These are phyloP conservation scores for Zootermopsis nevadensis DNA, from an alignment of 2,888 invertebrate genomes.

Conservation along the genomic window DNA sequence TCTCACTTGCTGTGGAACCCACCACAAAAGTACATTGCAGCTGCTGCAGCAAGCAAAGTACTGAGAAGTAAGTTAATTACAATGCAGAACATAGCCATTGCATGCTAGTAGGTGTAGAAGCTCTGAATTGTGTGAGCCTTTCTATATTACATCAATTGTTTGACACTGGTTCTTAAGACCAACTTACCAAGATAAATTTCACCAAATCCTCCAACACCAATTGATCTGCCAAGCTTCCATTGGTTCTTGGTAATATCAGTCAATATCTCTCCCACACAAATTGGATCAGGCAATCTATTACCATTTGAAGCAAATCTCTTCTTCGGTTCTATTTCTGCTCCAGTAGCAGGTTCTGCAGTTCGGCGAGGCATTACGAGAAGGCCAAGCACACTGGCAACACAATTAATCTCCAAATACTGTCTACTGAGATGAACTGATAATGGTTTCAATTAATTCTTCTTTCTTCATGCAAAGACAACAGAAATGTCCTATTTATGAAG, in stretches of 20 bases:
- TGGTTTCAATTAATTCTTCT: not conserved
- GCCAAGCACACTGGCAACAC: not conserved
- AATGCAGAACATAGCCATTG: too few relatives aligned
- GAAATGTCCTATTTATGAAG: not conserved
- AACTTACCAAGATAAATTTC: conserved; percentile 82
- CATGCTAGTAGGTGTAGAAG: too few relatives aligned
- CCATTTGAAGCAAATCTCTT: conserved; percentile 56
- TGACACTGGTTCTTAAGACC: not conserved
- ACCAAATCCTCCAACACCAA: conserved; percentile 93
- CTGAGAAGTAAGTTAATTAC: too few relatives aligned
- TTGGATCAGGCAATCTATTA: conserved; percentile 63
- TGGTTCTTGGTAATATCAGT: conserved; percentile 83
- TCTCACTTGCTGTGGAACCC: too few relatives aligned
- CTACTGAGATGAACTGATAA: not conserved
- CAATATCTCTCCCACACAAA: conserved; percentile 78
- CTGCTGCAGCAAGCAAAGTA: too few relatives aligned
- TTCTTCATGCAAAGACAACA: not conserved
- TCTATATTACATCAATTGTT: too few relatives aligned
- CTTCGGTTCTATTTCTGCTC: conserved; percentile 47
- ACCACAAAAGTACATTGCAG: too few relatives aligned
- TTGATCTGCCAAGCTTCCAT: conserved; percentile 88
- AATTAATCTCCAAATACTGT: not conserved
- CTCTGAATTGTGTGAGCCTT: too few relatives aligned
- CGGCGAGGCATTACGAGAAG: conserved; percentile 51
- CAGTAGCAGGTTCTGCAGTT: conserved; percentile 43